These are phyloP conservation scores for Urocyon cinereoargenteus DNA, from an alignment of 2,797 vertebrate species.

Conservation along the genomic window DNA sequence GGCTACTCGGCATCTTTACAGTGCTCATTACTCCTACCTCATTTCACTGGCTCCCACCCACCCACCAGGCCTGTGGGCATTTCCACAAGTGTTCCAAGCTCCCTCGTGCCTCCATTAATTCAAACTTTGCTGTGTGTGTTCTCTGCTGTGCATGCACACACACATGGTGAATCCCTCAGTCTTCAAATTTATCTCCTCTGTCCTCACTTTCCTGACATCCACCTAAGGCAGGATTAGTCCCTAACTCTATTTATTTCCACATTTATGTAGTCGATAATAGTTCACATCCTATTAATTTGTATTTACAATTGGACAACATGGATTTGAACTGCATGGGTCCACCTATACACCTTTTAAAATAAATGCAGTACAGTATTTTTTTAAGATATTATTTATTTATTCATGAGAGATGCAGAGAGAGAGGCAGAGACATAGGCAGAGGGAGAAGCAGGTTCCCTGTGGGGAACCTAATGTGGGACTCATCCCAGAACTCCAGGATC, in stretches of 20 bases:
- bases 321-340: neutral
- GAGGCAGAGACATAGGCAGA: too few species aligned
- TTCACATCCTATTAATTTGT: neutral
- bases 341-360: neutral
- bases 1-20: neutral
- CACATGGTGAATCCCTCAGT: neutral
- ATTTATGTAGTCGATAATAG: neutral
- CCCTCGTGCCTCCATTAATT: neutral
- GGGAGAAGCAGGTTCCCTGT: too few species aligned
- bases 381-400: too few species aligned
- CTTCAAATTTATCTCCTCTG: neutral
- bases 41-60: neutral
- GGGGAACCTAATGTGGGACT: too few species aligned
- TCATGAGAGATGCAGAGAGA: too few species aligned
- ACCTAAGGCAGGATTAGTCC: neutral
- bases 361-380: neutral
- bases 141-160: neutral
- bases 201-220: neutral
- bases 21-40: neutral
- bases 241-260: neutral
- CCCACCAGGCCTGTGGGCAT: neutral
- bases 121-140: neutral
- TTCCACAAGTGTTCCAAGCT: neutral
- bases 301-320: neutral
- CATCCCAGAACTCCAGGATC: too few species aligned